Base-by-base conservation (phyloP, 2,797 vertebrate genomes). In the Arrhamphus sclerolepis region DNA sequence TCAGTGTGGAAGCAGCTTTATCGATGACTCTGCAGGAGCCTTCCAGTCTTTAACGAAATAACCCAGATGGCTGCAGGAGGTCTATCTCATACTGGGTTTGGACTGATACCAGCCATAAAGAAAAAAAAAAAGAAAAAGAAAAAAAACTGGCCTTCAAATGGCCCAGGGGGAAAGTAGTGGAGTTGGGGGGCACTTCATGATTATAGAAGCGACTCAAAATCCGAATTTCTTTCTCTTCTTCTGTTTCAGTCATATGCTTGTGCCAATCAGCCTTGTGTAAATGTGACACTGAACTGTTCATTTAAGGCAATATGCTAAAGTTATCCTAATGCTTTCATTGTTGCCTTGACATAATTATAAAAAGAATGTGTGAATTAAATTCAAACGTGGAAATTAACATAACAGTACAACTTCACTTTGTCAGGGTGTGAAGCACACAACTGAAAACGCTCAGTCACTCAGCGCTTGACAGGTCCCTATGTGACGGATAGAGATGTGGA, bases 1-100 rank as follows among this genome's bases (percentile, higher is more conserved):
- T 54, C 40, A 39, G 46, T 48, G 40, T 53, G n/a, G 56, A 63
- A 55, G 63, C 22, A 57, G 24, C 28, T 66, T 38, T 48, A 42
- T 53, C 46, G 51, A 41, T 14, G 21, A 18, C 51, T 60, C 31
- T 46, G 39, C 18, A 39, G 60, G 54, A 26, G 8, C 38, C 28
- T 66, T 56, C 11, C 24, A 46, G 39, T 5, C 5, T 24, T 53
- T 42, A 46, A 49, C 20, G 48, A 67, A 66, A 62, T 71, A 22
- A 51, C 21, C 38, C 22, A 56, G 20, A 46, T 38, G 26, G 6
- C 28, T 19, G 40, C 29, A 24, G 31, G n/a, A 46, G 43, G 26
- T 29, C 38, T 22, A 16, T 47, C 44, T 44, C 20, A 29, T n/a
- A 52, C 21, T 40, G 21, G 24, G n/a, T 16, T 1, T 40, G 34